Conservation (phyloP, 2,113 vertebrate genomes). For the Otis tarda region DNA sequence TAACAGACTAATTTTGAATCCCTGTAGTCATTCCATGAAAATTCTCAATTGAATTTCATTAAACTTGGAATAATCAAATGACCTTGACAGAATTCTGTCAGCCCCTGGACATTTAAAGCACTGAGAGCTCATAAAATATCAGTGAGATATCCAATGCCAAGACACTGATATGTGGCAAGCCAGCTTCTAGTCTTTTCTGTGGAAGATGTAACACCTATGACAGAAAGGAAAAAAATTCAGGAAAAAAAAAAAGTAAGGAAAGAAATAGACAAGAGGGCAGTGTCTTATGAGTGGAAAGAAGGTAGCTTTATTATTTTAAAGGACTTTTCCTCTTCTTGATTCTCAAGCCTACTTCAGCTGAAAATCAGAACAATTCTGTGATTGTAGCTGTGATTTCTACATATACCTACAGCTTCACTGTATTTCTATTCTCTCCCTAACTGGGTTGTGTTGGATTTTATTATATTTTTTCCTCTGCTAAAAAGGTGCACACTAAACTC, state of each 20-base stretch:
- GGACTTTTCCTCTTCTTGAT: neutral
- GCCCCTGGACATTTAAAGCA: neutral
- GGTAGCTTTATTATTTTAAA: neutral
- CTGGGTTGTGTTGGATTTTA: accelerated
- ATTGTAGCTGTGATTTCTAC: neutral
- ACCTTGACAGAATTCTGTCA: neutral
- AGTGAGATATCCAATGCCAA: neutral
- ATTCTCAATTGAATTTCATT: neutral
- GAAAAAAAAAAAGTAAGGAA: neutral
- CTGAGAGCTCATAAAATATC: neutral
- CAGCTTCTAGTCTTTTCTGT: neutral
- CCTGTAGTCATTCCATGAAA: neutral
- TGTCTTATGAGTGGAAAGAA: neutral
- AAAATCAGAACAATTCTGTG: neutral
- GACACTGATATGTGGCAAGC: neutral
- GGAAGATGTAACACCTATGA: neutral
- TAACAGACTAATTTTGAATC: neutral
- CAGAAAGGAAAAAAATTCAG: neutral
- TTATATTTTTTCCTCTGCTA: neutral
- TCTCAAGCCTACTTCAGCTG: neutral
- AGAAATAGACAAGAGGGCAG: neutral
- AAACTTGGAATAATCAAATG: neutral
- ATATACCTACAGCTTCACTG: neutral
- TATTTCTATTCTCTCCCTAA: neutral
- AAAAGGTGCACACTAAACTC: neutral